These are phyloP conservation scores for Tricholauxania praeusta DNA, from an alignment of 2,888 invertebrate genomes.

Conservation along the genomic window DNA sequence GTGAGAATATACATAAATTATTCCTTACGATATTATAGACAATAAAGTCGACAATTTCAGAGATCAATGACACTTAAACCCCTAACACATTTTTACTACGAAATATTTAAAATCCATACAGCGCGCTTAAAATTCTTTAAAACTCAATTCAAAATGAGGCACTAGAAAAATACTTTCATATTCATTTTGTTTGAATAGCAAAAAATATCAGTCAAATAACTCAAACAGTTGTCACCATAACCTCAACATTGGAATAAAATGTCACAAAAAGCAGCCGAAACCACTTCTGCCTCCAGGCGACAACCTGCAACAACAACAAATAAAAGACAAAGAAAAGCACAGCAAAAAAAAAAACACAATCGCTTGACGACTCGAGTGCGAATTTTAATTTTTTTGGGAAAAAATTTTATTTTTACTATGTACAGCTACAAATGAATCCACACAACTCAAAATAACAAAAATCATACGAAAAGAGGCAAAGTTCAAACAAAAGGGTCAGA, in stretches of 20 bases:
- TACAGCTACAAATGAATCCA: not conserved
- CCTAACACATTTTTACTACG: too few relatives aligned
- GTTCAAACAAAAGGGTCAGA: not conserved
- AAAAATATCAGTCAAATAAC: constrained; percentile 22
- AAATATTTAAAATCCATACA: too few relatives aligned
- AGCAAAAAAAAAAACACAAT: constrained; percentile 1
- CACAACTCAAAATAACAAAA: not conserved
- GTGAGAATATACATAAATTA: too few relatives aligned
- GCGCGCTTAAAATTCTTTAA: not conserved
- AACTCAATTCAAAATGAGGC: not conserved
- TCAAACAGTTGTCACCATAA: constrained; percentile 33
- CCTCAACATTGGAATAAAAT: constrained; percentile 32
- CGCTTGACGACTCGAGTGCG: constrained; percentile 12
- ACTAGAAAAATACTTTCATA: not conserved
- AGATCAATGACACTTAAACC: too few relatives aligned
- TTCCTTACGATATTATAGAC: too few relatives aligned
- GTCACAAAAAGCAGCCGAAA: constrained; percentile 25
- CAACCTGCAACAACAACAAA: not conserved
- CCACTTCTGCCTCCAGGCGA: not conserved
- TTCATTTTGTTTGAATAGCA: too few relatives aligned
- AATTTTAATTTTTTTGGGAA: not conserved
- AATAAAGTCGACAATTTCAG: too few relatives aligned
- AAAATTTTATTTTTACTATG: not conserved
- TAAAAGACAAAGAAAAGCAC: not conserved
- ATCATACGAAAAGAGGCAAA: not conserved